phyloP scores from a whole-genome alignment of 2,888 invertebrate genomes.

The Synergus itoensis region DNA sequence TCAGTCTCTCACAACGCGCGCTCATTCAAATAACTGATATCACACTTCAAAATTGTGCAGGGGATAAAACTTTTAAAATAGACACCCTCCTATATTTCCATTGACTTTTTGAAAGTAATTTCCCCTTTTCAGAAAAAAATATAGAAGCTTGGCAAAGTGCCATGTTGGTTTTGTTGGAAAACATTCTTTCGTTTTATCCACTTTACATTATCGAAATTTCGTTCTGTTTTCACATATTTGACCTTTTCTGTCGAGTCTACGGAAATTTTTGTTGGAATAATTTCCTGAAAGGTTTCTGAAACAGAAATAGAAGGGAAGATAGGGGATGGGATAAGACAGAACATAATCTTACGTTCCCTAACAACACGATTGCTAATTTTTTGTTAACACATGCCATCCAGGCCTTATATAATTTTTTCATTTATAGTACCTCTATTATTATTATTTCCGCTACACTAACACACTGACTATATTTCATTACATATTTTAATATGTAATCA shows the following conservation, averaged over 20 bases:
- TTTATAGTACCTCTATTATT: no score
- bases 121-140: background rate
- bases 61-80: background rate
- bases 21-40: conserved; percentile 33
- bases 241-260: background rate
- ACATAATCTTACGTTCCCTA: no score
- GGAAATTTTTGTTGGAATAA: background rate
- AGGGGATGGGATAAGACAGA: no score
- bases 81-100: background rate
- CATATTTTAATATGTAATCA: no score
- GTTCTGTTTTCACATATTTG: background rate
- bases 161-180: background rate
- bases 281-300: background rate
- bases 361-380: no score
- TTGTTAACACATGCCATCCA: no score
- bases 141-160: background rate
- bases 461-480: no score
- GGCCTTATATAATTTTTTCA: no score
- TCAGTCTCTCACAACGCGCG: conserved; percentile 17
- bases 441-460: no score
- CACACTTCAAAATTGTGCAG: conserved; percentile 12
- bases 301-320: background rate
- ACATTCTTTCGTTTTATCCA: background rate
- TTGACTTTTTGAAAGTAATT: background rate
- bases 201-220: no score